Conservation (phyloP, 2,797 vertebrate genomes). For the Emys orbicularis region DNA sequence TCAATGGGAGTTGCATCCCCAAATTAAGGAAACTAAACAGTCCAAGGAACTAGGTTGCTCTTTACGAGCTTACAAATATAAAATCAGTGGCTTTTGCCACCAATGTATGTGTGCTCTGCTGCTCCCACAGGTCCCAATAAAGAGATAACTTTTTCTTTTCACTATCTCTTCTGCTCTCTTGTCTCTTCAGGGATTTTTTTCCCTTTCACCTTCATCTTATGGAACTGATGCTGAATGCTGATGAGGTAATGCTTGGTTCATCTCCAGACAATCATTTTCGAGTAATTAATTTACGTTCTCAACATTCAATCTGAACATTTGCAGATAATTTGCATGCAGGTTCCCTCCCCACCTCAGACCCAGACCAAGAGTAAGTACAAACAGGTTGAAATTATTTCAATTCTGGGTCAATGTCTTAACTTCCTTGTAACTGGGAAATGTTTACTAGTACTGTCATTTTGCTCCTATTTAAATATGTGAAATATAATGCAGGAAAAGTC, state of each 20-base stretch:
- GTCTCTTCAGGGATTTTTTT: background rate
- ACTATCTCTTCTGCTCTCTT: background rate
- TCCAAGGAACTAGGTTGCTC: background rate
- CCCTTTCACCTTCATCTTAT: background rate
- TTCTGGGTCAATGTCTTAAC: background rate
- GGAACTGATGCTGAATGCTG: background rate
- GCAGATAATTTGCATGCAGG: background rate
- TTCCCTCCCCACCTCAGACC: background rate
- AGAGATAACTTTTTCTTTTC: background rate
- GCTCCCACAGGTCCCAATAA: background rate
- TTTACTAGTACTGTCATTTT: background rate
- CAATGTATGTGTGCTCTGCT: background rate
- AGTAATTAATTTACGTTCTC: background rate
- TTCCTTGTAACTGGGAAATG: background rate
- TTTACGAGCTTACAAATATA: background rate
- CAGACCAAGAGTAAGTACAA: background rate
- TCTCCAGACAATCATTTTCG: background rate
- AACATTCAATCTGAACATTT: background rate
- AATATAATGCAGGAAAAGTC: background rate
- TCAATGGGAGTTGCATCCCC: background rate
- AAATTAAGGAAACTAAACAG: background rate
- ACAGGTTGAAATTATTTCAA: background rate
- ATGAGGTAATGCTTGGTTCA: background rate
- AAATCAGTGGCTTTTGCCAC: background rate
- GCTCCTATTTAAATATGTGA: conserved; percentile 8